phyloP scores from a whole-genome alignment of 2,113 vertebrate species.

The Brevimyrus niger region DNA sequence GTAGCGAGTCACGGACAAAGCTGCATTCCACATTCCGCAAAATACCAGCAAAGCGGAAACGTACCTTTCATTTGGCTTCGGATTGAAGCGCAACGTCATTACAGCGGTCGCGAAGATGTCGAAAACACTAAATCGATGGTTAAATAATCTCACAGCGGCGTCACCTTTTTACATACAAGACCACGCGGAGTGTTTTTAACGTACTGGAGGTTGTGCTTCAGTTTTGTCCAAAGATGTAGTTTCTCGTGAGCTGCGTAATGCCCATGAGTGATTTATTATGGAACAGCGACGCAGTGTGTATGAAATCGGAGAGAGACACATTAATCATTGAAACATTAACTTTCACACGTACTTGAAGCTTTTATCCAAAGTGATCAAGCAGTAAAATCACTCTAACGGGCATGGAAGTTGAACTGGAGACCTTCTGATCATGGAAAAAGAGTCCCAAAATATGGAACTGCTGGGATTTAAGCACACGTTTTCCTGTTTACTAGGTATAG shows the following conservation, averaged over 20 bases:
- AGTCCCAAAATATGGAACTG: neutral
- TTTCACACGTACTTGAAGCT: neutral
- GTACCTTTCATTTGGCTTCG: neutral
- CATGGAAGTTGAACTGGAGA: neutral
- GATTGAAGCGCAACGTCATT: neutral
- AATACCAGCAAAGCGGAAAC: neutral
- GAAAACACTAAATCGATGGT: neutral
- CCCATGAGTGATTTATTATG: constrained; percentile 3
- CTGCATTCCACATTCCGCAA: neutral
- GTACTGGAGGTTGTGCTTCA: neutral
- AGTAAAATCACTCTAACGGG: neutral
- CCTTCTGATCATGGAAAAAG: neutral
- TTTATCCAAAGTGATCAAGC: neutral
- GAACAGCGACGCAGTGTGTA: constrained; percentile 35
- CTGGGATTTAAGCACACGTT: neutral
- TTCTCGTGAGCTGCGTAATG: neutral
- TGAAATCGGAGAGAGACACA: neutral
- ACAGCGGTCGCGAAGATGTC: neutral
- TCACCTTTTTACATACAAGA: neutral
- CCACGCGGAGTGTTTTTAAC: neutral
- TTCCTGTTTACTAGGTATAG: neutral
- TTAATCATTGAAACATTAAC: neutral
- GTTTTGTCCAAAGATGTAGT: neutral
- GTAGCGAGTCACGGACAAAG: constrained; percentile 20
- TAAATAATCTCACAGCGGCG: neutral